Evolutionary conservation across 2,797 vertebrate genomes (phyloP).

Genomic region (Peromyscus nudipes): DNA sequence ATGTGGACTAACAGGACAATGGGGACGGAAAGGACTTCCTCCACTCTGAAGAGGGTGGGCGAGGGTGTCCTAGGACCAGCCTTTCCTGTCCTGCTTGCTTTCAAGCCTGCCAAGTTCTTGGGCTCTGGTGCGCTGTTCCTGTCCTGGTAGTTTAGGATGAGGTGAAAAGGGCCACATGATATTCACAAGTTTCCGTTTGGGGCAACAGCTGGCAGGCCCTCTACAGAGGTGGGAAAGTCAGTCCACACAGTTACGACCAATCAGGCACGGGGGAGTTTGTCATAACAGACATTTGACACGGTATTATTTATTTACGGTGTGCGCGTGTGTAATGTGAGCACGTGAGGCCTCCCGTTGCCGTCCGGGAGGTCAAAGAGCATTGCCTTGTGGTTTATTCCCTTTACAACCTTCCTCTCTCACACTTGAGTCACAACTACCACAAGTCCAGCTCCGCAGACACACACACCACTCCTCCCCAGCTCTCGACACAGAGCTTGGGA

Average conservation of each 20-base stretch:
- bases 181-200: neutral
- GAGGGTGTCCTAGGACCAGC: neutral
- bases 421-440: neutral
- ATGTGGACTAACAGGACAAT: neutral
- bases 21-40: neutral
- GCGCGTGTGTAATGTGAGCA: neutral
- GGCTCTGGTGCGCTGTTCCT: neutral
- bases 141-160: neutral
- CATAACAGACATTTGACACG: neutral
- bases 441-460: neutral
- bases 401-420: neutral
- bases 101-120: neutral
- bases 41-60: neutral
- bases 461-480: neutral
- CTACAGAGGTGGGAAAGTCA: neutral
- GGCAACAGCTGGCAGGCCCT: neutral
- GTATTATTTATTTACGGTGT: neutral
- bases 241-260: neutral
- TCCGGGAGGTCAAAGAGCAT: neutral
- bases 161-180: neutral
- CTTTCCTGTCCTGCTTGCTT: neutral
- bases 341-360: neutral
- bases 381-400: slow-evolving; percentile 5
- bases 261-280: neutral
- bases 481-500: neutral